Percentiles rank a stretch among this genome's conserved stretches.
These are phyloP conservation scores for Aphaenogaster rudis DNA, from an alignment of 1,140 invertebrate genomes.

Conservation along the genomic window DNA sequence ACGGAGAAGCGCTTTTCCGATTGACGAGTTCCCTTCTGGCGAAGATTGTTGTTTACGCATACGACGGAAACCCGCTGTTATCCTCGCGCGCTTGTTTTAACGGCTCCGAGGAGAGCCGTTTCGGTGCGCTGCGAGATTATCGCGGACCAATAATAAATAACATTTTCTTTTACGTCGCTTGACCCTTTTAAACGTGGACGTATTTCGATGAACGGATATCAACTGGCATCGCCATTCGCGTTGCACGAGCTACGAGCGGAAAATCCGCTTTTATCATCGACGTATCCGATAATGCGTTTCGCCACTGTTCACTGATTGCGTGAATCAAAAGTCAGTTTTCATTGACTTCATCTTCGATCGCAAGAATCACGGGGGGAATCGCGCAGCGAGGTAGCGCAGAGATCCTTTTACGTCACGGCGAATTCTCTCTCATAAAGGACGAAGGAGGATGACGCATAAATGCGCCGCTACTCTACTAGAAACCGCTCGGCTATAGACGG, in stretches of 20 bases:
- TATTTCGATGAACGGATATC: neutral
- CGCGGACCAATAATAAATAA: neutral
- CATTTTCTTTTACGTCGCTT: neutral
- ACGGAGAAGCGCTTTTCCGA: constrained; percentile 20
- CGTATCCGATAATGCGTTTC: constrained; percentile 5
- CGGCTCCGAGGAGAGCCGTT: neutral
- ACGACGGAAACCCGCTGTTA: neutral
- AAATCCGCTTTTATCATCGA: constrained; percentile 8
- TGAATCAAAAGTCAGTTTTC: constrained; percentile 16
- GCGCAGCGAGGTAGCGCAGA: constrained; percentile 45
- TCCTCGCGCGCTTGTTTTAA: neutral
- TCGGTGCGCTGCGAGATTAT: neutral
- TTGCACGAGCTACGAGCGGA: too few species aligned
- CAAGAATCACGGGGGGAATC: constrained; percentile 17
- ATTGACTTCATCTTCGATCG: constrained; percentile 53
- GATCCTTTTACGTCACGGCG: constrained; percentile 57
- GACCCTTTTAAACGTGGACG: neutral
- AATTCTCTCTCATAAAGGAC: constrained; percentile 62
- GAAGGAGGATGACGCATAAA: constrained; percentile 76
- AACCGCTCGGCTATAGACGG: constrained; percentile 47
- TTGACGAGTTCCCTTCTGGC: constrained; percentile 12
- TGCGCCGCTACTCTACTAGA: constrained; percentile 43
- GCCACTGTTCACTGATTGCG: neutral
- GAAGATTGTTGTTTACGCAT: constrained; percentile 51
- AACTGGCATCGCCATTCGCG: neutral